These are phyloP conservation scores for Urocyon cinereoargenteus DNA, from an alignment of 2,797 vertebrate genomes.

Conservation along the genomic window DNA sequence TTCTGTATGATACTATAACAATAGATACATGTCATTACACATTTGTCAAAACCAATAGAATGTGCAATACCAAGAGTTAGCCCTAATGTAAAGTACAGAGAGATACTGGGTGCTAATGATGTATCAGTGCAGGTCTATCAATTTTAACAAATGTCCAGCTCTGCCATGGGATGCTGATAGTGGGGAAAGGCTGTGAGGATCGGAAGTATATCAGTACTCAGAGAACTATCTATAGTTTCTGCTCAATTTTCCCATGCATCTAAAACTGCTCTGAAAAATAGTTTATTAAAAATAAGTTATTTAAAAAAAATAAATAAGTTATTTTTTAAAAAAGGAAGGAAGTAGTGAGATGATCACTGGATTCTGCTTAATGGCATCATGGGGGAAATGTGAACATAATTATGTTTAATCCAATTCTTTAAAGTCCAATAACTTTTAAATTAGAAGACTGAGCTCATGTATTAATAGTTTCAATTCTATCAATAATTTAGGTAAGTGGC, in stretches of 20 bases:
- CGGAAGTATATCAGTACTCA: neutral
- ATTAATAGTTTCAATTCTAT: constrained; percentile 15
- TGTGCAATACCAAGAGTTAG: neutral
- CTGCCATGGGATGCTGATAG: neutral
- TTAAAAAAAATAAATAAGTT: neutral
- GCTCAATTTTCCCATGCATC: neutral
- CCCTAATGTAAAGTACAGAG: neutral
- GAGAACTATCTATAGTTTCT: neutral
- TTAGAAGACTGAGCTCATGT: neutral
- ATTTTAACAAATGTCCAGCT: neutral
- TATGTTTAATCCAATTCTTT: constrained; percentile 36
- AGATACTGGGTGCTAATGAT: neutral
- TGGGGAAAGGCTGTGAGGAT: neutral
- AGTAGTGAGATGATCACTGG: neutral
- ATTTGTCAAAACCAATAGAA: neutral
- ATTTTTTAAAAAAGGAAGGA: neutral
- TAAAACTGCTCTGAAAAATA: constrained; percentile 52
- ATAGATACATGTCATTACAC: neutral
- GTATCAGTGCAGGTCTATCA: neutral
- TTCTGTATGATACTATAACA: neutral
- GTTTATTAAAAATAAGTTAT: neutral
- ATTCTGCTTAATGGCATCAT: constrained; percentile 20
- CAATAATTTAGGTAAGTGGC: constrained; percentile 1
- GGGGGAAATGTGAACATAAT: neutral
- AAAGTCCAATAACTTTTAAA: neutral